Evolutionary conservation across 1,140 invertebrate genomes (phyloP).

Genomic region (Saxidomus purpurata): DNA sequence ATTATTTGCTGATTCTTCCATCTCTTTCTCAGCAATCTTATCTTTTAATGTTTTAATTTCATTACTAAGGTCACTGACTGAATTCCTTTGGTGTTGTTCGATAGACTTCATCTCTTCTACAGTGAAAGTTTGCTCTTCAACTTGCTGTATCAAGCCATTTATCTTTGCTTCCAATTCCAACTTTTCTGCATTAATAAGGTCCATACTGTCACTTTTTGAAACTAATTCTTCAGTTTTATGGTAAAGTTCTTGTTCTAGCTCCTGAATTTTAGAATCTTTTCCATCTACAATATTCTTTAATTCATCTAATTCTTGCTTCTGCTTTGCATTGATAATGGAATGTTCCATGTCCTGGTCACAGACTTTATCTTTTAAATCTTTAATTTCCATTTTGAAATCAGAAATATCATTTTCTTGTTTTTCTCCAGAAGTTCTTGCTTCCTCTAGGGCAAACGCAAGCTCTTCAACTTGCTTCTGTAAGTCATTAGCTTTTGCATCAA

Average conservation of each 20-base stretch:
- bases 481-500: background rate
- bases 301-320: slow-evolving; percentile 27
- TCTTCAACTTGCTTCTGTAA: slow-evolving; percentile 23
- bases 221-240: slow-evolving; percentile 18
- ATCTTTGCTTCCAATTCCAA: background rate
- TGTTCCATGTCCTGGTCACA: slow-evolving; percentile 47
- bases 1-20: background rate
- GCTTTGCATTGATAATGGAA: slow-evolving; percentile 7
- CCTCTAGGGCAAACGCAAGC: slow-evolving; percentile 29
- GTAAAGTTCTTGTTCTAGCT: slow-evolving; percentile 20
- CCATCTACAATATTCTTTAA: slow-evolving; percentile 32
- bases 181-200: background rate
- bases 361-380: slow-evolving; percentile 30
- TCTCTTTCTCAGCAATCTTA: background rate
- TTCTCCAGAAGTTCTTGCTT: slow-evolving; percentile 2
- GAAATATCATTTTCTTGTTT: background rate
- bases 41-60: slow-evolving; percentile 24
- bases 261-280: slow-evolving; percentile 15
- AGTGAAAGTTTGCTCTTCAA: slow-evolving; percentile 9
- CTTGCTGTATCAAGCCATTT: background rate
- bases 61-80: background rate
- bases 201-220: background rate
- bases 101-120: background rate
- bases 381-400: background rate
- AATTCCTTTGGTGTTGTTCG: background rate